These are phyloP conservation scores for Anorthoa munda DNA, from an alignment of 2,888 invertebrate species.

Conservation along the genomic window DNA sequence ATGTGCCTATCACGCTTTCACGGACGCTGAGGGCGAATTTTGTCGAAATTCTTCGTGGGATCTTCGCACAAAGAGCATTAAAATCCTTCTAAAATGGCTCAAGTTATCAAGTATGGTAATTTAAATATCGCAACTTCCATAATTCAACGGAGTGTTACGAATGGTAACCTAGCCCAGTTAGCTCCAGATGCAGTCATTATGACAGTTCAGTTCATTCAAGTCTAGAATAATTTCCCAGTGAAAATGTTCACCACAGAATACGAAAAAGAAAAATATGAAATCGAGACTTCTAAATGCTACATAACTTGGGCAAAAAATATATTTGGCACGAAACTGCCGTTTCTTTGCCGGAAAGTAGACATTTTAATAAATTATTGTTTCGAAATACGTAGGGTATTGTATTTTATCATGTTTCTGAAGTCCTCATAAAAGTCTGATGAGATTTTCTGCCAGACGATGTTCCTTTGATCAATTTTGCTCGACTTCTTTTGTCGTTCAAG, in stretches of 20 bases:
- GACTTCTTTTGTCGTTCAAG: background rate
- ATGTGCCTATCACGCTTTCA: background rate
- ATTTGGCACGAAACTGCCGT: slow-evolving; percentile 47
- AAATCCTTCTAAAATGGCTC: background rate
- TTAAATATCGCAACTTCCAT: background rate
- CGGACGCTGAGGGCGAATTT: background rate
- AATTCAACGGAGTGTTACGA: background rate
- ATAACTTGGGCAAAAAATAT: slow-evolving; percentile 23
- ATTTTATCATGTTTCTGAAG: slow-evolving; percentile 18
- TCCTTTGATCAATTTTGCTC: background rate
- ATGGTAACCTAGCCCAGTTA: background rate
- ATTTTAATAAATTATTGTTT: slow-evolving; percentile 48
- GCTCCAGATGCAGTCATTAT: slow-evolving; percentile 2
- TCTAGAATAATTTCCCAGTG: slow-evolving; percentile 5
- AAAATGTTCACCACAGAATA: slow-evolving; percentile 4
- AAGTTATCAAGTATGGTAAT: background rate
- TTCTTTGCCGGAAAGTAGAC: slow-evolving; percentile 36
- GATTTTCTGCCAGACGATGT: background rate
- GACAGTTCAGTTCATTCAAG: slow-evolving; percentile 22
- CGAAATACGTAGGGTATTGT: slow-evolving; percentile 15
- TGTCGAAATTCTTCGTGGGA: background rate
- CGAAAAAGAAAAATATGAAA: slow-evolving; percentile 34
- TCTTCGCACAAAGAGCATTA: background rate
- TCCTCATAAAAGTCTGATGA: background rate
- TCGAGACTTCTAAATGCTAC: slow-evolving; percentile 24